Conservation (phyloP, 2,797 vertebrate species). For the Ceryle rudis region DNA sequence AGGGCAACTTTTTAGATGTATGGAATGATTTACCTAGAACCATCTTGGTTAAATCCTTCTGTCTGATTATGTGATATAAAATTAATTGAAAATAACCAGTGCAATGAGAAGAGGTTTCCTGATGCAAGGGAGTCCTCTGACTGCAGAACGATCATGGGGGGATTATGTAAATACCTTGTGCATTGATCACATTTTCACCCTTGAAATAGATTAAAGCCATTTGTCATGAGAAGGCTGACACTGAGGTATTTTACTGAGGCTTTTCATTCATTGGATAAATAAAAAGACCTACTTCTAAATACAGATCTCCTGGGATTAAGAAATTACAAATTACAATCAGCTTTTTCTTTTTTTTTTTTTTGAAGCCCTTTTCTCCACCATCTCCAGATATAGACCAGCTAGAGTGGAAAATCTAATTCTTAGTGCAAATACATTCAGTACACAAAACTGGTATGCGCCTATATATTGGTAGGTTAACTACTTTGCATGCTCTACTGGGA, state of each 20-base stretch:
- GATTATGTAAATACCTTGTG: background rate
- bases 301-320: background rate
- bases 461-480: constrained; percentile 12
- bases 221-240: background rate
- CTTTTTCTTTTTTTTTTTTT: background rate
- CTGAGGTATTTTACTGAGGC: background rate
- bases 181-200: background rate
- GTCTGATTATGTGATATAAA: background rate
- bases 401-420: constrained; percentile 18
- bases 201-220: background rate
- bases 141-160: background rate
- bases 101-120: background rate
- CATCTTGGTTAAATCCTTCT: background rate
- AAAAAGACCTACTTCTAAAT: background rate
- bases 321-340: background rate
- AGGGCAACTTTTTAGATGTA: background rate
- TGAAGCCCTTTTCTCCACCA: background rate
- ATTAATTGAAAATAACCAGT: background rate
- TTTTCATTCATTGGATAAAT: background rate
- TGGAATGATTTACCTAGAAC: background rate
- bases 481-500: background rate
- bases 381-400: background rate
- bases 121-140: background rate
- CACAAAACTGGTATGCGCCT: constrained; percentile 38
- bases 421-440: background rate